Conservation (phyloP, 2,113 vertebrate species). For the Azemiops feae region DNA sequence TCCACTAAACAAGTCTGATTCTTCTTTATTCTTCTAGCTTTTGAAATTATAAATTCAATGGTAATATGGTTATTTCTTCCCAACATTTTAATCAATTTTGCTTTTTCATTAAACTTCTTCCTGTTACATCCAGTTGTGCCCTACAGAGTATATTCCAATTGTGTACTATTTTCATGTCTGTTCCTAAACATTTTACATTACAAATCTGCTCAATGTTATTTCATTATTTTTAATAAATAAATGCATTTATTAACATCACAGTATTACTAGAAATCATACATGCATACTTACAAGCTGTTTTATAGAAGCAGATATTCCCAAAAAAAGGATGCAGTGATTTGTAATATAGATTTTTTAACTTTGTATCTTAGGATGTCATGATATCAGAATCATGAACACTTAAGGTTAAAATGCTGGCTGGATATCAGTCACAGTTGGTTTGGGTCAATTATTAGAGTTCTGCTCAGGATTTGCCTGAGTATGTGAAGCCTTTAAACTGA, state of each 20-base stretch:
- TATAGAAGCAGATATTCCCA: background rate
- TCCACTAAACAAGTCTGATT: background rate
- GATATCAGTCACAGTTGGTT: background rate
- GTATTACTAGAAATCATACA: background rate
- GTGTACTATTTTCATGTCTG: background rate
- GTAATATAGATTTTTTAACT: background rate
- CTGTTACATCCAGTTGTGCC: background rate
- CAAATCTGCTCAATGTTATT: background rate
- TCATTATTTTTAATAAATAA: background rate
- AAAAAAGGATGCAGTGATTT: background rate
- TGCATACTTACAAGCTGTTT: background rate
- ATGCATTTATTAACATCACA: background rate
- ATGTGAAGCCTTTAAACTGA: background rate
- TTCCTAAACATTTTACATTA: background rate
- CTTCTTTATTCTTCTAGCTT: background rate
- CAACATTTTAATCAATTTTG: background rate
- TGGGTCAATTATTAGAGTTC: background rate
- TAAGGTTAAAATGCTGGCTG: background rate
- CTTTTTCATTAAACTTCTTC: background rate
- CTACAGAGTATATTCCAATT: background rate
- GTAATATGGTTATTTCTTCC: background rate
- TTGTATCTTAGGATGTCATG: background rate
- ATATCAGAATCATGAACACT: background rate
- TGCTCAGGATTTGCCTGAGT: background rate
- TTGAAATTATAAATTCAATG: background rate